Evolutionary conservation across 2,113 vertebrate species (phyloP).

Genomic region (Atherinomorus stipes): DNA sequence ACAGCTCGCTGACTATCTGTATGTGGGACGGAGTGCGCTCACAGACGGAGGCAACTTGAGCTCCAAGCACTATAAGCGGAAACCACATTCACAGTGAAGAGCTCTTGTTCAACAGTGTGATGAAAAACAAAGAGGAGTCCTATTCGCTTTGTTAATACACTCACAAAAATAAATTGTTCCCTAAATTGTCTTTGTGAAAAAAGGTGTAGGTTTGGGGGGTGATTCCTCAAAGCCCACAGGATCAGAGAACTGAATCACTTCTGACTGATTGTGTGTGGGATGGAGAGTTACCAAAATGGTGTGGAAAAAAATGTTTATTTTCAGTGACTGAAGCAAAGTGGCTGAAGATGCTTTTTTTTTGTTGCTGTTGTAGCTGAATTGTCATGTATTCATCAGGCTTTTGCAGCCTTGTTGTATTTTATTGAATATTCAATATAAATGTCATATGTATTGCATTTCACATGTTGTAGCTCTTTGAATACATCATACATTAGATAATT

Average conservation of each 20-base stretch:
- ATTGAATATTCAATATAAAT: background rate
- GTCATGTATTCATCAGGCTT: background rate
- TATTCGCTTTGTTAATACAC: too few species aligned
- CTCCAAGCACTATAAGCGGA: conserved; percentile 30
- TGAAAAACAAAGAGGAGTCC: too few species aligned
- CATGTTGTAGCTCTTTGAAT: too few species aligned
- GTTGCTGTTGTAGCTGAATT: background rate
- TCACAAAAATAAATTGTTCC: too few species aligned
- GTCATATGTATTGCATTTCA: background rate
- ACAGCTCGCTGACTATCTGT: conserved; percentile 33
- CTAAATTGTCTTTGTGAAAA: too few species aligned
- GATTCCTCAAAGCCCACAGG: background rate
- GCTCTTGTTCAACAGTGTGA: background rate
- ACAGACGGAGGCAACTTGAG: conserved; percentile 25
- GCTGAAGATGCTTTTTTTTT: background rate
- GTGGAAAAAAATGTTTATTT: background rate
- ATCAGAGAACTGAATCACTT: conserved; percentile 45
- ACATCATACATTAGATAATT: too few species aligned
- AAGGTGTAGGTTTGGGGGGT: too few species aligned
- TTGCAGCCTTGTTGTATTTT: background rate
- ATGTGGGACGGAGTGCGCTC: conserved; percentile 45
- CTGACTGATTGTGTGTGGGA: conserved; percentile 15
- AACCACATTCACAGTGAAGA: background rate
- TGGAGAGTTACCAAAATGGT: background rate
- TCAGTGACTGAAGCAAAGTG: too few species aligned